phyloP scores from a whole-genome alignment of 2,888 invertebrate genomes.

The Ellobium chinense region DNA sequence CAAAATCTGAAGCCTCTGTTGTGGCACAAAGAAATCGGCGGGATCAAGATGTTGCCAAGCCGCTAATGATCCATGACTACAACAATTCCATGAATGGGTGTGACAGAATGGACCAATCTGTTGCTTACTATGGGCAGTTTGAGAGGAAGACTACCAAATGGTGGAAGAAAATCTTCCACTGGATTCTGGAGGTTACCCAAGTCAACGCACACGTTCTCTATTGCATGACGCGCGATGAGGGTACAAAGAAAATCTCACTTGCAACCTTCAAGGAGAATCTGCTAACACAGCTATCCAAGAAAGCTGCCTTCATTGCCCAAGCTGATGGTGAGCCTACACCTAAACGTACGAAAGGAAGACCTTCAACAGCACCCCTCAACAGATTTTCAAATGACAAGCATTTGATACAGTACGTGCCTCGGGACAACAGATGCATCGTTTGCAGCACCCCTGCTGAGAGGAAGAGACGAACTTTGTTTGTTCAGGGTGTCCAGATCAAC shows the following conservation, averaged over 20 bases:
- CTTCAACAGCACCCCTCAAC: background rate
- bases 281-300: background rate
- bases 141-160: conserved; percentile 2
- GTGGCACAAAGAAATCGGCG: too few species aligned
- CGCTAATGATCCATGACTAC: too few species aligned
- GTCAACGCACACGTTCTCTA: conserved; percentile 3
- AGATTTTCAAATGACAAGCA: conserved; percentile 1
- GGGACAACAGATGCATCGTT: conserved; percentile 19
- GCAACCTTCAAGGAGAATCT: conserved; percentile 2
- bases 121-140: conserved; percentile 5
- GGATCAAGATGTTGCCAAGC: too few species aligned
- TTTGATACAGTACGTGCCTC: background rate
- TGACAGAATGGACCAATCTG: too few species aligned
- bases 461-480: conserved; percentile 9
- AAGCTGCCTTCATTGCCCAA: background rate
- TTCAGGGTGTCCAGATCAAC: conserved; percentile 15
- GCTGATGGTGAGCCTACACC: background rate
- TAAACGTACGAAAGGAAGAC: background rate
- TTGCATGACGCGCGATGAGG: background rate
- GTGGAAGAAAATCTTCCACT: conserved; percentile 32
- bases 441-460: conserved; percentile 15
- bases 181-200: background rate
- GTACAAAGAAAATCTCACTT: background rate
- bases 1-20: too few species aligned
- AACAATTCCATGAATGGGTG: too few species aligned